phyloP scores from a whole-genome alignment of 2,113 vertebrate genomes.

The Phalacrocorax carbo region DNA sequence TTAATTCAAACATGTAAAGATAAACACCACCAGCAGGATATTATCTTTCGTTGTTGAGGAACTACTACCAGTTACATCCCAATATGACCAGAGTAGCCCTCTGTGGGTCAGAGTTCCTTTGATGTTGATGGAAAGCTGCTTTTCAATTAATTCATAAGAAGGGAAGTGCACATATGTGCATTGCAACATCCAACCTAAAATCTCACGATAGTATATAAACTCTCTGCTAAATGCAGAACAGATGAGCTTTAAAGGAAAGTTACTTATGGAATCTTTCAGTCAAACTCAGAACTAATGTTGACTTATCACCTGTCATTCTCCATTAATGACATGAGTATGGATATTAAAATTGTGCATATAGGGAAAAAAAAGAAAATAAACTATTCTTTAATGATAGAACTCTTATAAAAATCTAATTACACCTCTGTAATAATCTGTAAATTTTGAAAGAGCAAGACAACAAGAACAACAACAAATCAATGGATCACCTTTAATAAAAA shows the following conservation, averaged over 20 bases:
- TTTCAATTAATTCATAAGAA: not conserved
- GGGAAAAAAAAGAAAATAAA: not conserved
- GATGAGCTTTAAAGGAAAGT: conserved; percentile 30
- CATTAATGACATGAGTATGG: not conserved
- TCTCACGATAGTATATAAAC: not conserved
- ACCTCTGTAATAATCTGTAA: not conserved
- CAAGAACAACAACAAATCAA: not conserved
- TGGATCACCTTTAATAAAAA: not conserved
- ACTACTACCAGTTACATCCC: not conserved
- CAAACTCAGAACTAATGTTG: conserved; percentile 42
- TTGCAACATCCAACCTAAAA: not conserved
- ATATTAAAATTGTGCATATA: not conserved
- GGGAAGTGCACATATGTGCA: not conserved
- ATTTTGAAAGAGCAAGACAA: not conserved
- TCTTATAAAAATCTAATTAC: not conserved
- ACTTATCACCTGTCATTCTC: conserved; percentile 1
- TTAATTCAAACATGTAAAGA: not conserved
- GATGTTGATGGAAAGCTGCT: not conserved
- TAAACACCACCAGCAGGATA: not conserved
- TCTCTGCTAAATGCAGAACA: conserved; percentile 39
- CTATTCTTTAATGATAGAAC: not conserved
- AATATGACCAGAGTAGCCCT: not conserved
- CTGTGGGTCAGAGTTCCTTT: not conserved
- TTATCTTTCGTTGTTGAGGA: not conserved
- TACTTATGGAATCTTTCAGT: conserved; percentile 28